A percentile compares a stretch with the other conserved stretches of the same genome.
These are phyloP conservation scores for Marronus borbonicus DNA, from an alignment of 2,888 invertebrate genomes.

Conservation along the genomic window DNA sequence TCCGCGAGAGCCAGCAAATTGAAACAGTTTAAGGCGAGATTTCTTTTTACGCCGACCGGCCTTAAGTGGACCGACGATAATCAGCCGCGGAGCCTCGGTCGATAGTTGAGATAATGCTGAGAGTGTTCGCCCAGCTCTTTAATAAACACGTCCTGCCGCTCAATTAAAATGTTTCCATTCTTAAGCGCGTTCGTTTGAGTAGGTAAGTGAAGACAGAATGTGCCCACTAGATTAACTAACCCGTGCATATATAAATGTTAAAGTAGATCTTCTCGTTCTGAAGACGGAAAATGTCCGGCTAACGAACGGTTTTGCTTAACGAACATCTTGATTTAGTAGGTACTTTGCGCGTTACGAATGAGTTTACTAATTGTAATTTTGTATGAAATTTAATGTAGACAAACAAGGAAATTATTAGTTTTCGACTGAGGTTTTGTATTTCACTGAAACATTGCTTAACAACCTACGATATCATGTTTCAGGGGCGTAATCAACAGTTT, in stretches of 20 bases:
- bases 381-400: too few relatives aligned
- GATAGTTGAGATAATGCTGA: constrained; percentile 34
- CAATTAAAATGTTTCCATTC: constrained; percentile 39
- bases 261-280: neutral
- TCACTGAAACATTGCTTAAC: too few relatives aligned
- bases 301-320: too few relatives aligned
- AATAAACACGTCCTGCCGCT: constrained; percentile 31
- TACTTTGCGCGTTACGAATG: too few relatives aligned
- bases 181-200: constrained; percentile 12
- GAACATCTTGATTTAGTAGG: too few relatives aligned
- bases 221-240: neutral
- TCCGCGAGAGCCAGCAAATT: constrained; percentile 20
- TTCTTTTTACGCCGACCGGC: neutral
- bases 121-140: constrained; percentile 33
- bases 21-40: constrained; percentile 24
- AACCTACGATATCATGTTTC: too few relatives aligned
- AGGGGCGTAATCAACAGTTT: too few relatives aligned
- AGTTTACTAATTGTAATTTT: too few relatives aligned
- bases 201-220: constrained; percentile 8
- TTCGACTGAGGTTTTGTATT: too few relatives aligned
- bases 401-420: too few relatives aligned
- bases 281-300: too few relatives aligned
- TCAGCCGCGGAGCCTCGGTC: neutral
- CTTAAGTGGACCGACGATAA: constrained; percentile 35
- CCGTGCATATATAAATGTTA: constrained; percentile 7